Conservation (phyloP, 2,797 vertebrate genomes). For the Helostoma temminkii region DNA sequence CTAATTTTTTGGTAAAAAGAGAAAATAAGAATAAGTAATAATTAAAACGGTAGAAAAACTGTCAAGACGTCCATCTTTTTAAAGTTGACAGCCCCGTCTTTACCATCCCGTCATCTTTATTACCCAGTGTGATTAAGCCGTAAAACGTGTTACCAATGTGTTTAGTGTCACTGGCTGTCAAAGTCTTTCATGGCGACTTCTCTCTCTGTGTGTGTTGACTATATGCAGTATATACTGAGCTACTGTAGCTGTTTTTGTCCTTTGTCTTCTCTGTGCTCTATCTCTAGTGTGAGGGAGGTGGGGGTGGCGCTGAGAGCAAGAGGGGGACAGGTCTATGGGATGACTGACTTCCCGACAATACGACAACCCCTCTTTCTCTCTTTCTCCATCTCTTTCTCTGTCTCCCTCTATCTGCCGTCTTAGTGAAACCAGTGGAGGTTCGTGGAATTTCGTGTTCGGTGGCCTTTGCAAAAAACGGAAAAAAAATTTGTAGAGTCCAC, state of each 20-base stretch:
- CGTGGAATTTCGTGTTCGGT: constrained; percentile 98
- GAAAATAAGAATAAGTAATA: constrained; percentile 69
- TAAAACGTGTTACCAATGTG: constrained; percentile 96
- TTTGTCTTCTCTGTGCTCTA: constrained; percentile 99
- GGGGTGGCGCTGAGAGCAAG: constrained; percentile 38
- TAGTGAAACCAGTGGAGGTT: constrained; percentile 99
- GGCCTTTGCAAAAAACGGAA: constrained; percentile 90
- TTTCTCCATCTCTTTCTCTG: constrained; percentile 65
- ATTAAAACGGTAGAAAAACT: constrained; percentile 84
- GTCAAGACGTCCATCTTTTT: constrained; percentile 91
- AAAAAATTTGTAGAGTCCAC: constrained; percentile 89
- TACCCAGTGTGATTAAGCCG: constrained; percentile 96
- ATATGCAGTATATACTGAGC: constrained; percentile 99
- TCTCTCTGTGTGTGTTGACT: constrained; percentile 96
- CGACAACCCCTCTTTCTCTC: constrained; percentile 19
- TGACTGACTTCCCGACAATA: constrained; percentile 11
- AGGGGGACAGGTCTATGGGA: constrained; percentile 21
- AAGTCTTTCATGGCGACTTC: constrained; percentile 96
- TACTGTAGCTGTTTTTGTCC: constrained; percentile 99
- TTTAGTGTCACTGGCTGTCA: constrained; percentile 99
- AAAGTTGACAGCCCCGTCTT: constrained; percentile 77
- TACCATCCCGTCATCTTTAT: constrained; percentile 93
- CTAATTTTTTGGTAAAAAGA: constrained; percentile 70
- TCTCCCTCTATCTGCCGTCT: constrained; percentile 88
- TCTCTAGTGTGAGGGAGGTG: constrained; percentile 89